Evolutionary conservation across 2,797 vertebrate species (phyloP).

Genomic region (Poeciliopsis turneri): DNA sequence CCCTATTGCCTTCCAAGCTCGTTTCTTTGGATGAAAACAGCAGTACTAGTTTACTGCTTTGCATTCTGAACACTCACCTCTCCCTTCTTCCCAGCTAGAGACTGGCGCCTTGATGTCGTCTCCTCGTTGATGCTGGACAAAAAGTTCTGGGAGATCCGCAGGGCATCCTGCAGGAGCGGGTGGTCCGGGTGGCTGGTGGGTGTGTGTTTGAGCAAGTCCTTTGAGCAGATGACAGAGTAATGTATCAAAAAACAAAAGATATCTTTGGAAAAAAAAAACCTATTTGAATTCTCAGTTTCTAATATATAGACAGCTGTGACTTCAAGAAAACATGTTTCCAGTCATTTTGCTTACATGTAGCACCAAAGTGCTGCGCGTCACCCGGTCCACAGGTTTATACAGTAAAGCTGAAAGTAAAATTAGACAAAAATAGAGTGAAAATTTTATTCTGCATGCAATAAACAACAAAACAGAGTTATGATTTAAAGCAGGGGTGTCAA

Average conservation of each 20-base stretch:
- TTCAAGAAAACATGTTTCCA: background rate
- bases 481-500: too few species aligned
- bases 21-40: background rate
- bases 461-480: background rate
- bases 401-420: conserved; percentile 84
- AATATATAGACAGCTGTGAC: background rate
- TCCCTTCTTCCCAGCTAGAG: conserved; percentile 95
- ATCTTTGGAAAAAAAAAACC: background rate
- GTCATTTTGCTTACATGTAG: conserved; percentile 89
- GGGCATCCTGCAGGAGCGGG: conserved; percentile 91
- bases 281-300: background rate
- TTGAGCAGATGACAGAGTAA: background rate
- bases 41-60: background rate
- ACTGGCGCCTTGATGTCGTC: conserved; percentile 92
- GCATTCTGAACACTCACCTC: conserved; percentile 84
- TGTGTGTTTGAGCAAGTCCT: conserved; percentile 98
- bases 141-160: conserved; percentile 98
- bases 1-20: background rate
- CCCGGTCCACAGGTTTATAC: conserved; percentile 97
- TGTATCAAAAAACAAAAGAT: conserved; percentile 11
- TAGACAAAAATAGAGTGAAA: background rate
- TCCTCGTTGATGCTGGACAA: conserved; percentile 99
- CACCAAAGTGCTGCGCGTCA: conserved; percentile 96
- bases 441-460: background rate
- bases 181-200: conserved; percentile 92